phyloP scores from a whole-genome alignment of 2,888 invertebrate species.

The Pterostichus madidus region DNA sequence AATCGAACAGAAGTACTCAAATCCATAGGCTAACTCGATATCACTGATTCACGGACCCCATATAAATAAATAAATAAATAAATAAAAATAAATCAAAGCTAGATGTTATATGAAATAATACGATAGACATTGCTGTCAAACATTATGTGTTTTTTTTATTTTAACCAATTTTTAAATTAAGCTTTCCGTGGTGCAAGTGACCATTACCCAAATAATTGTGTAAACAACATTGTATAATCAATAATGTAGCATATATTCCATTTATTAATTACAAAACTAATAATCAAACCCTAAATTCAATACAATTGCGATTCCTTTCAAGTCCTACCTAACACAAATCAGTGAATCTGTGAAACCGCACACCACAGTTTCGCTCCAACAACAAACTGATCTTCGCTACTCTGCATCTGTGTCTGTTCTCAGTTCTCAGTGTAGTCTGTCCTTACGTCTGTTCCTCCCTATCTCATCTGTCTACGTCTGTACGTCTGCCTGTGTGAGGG shows the following conservation, averaged over 20 bases:
- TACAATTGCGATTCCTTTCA: conserved; percentile 6
- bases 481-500: neutral
- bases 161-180: no score
- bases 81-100: no score
- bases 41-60: no score
- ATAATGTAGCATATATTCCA: neutral
- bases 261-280: conserved; percentile 8
- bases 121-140: no score
- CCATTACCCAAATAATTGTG: no score
- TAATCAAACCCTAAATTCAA: conserved; percentile 1
- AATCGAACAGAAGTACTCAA: no score
- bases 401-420: neutral
- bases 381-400: neutral
- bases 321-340: neutral
- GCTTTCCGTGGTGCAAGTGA: neutral
- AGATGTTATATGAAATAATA: no score
- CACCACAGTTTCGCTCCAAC: neutral
- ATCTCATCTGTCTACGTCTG: neutral
- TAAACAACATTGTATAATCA: neutral
- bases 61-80: no score
- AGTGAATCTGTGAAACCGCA: neutral
- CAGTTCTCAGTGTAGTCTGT: no score
- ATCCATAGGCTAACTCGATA: no score
- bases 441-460: neutral
- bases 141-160: no score